Evolutionary conservation across 1,140 invertebrate species (phyloP), one percentile per base, ranked within the genome.

Genomic region (Helicoverpa armigera): DNA sequence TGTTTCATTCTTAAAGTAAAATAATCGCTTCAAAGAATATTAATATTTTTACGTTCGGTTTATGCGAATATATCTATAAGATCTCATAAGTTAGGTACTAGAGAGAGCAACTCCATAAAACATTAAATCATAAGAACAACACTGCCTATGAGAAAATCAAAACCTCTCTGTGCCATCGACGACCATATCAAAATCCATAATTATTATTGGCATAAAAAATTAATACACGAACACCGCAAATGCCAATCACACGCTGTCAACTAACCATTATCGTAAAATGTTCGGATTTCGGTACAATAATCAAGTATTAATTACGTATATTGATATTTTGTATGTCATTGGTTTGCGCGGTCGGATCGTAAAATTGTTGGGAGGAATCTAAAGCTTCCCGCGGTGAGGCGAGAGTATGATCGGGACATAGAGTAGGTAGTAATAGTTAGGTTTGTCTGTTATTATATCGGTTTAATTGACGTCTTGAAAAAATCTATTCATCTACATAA

Each of bases 241-340:
- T n/a, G 63, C 12, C 69, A 72, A 72, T 53, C 18, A 29, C 10
- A 72, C 11, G 58, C 35, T 11, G 63, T 50, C 65, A 29, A 31
- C 3, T 31, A 14, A 2, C 50, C 69, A 72, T 72, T 54, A 72
- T 72, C 69, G 18, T 72, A 72, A 72, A 72, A 72, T 31, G 13
- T 53, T 54, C 69, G 13, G 18, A 31, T 72, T 69, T 16, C 11
- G 14, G 11, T 69, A 18, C 16, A 10, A 18, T 72, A 72, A 31
- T 54, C 50, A 54, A 72, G 13, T 72, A 72, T 54, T 72, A 53
- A 54, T 72, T 65, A 65, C 63, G 9, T 14, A 13, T 72, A 53
- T 31, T 72, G 18, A 53, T 72, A 23, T 23, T 54, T 5, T n/a
- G 13, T 54, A 54, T 13, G 13, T 7, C 5, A 53, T 53, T 72